Base-by-base conservation (phyloP, 1,140 invertebrate genomes). In the Pemphigus obesinymphae region DNA sequence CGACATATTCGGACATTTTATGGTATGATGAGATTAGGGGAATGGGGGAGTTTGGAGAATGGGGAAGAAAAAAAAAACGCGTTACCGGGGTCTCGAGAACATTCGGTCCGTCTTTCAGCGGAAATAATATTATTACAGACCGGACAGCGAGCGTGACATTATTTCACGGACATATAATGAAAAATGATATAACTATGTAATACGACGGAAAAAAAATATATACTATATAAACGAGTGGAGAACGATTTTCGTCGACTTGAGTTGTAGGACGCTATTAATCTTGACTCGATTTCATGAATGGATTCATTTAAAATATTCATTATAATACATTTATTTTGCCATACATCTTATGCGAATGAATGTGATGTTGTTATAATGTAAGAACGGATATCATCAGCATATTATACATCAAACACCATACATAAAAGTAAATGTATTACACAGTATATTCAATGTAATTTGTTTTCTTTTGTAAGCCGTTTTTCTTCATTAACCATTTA, bases 161-260 rank as follows among this genome's bases (percentile, higher is more conserved):
- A 23, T 68, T 45, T n/a, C n/a, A 45, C 40, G 23, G 40, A 70
- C 40, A 45, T 70, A 40, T 50, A 31, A 73, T 50, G 70, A 73
- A 73, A 73, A 73, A 73, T 73, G 70, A 73, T 50, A 73, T 73
- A 17, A 50, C 50, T 73, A 73, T 72, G 68, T 48, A 72, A 20
- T 50, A 20, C 45, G 17, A 73, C 17, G 6, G 5, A 31, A 50
- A 10, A 48, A 31, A 29, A 73, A 48, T 29, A 73, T 6, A 68
- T 40, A 40, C 11, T 40, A 68, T 53, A 48, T 73, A 20, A 31
- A 31, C 15, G 15, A 31, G 70, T 48, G 0, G 1, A 53, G 23
- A 72, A 73, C 15, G 70, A 29, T 73, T 73, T 73, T 50, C 23
- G 29, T 29, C 4, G 70, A 48, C 45, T 73, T 48, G 23, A 73